Percentiles rank a stretch among this genome's conserved stretches.
Evolutionary conservation across 2,888 invertebrate genomes (phyloP).

Genomic region (Drosophila austrosaltans): DNA sequence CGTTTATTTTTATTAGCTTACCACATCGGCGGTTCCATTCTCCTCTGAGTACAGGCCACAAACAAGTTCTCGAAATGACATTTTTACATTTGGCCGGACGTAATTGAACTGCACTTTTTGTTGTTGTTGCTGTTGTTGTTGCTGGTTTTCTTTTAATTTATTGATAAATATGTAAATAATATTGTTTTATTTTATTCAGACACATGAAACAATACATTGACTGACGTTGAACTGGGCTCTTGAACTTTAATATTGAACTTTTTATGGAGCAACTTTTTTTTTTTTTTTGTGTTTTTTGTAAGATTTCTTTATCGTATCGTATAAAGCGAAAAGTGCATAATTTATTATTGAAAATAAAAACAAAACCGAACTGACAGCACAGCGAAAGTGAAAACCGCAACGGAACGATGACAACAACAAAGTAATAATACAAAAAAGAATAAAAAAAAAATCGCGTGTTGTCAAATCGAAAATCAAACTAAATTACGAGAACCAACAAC

Average conservation of each 20-base stretch:
- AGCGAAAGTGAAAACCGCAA: slow-evolving; percentile 68
- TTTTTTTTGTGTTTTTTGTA: slow-evolving; percentile 26
- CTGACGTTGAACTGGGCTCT: slow-evolving; percentile 36
- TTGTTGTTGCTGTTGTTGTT: neutral
- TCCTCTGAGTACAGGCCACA: slow-evolving; percentile 87
- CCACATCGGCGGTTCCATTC: slow-evolving; percentile 83
- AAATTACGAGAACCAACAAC: slow-evolving; percentile 25
- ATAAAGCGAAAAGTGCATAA: slow-evolving; percentile 34
- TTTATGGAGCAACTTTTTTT: slow-evolving; percentile 57
- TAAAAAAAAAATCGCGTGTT: slow-evolving; percentile 54
- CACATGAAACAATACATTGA: slow-evolving; percentile 1
- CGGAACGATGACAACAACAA: slow-evolving; percentile 12
- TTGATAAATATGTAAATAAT: slow-evolving; percentile 48
- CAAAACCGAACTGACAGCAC: slow-evolving; percentile 26
- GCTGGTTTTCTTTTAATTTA: slow-evolving; percentile 43
- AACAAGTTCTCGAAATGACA: slow-evolving; percentile 85
- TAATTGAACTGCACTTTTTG: slow-evolving; percentile 27
- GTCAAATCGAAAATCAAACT: slow-evolving; percentile 58
- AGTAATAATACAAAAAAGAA: slow-evolving; percentile 16
- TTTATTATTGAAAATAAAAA: neutral
- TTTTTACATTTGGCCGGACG: slow-evolving; percentile 45
- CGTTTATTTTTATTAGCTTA: slow-evolving; percentile 72
- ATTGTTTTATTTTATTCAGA: slow-evolving; percentile 35
- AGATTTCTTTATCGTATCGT: slow-evolving; percentile 1
- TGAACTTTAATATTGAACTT: slow-evolving; percentile 64